phyloP scores from a whole-genome alignment of 2,797 vertebrate species.

The Syndactyla subalaris region DNA sequence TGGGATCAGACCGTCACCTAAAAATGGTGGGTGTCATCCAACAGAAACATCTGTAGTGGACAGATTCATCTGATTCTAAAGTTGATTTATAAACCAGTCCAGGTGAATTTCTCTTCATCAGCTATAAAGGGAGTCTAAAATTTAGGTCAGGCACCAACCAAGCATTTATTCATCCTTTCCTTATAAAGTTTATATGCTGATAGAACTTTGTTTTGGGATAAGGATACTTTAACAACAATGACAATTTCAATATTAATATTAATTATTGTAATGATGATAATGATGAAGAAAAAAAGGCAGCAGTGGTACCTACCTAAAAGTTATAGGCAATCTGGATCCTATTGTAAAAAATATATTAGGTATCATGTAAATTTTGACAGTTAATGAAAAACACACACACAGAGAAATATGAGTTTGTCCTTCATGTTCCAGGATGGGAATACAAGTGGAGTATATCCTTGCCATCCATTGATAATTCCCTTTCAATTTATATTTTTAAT shows the following conservation, averaged over 20 bases:
- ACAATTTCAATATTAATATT: neutral
- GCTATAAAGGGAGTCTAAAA: neutral
- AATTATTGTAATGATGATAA: neutral
- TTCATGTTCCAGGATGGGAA: neutral
- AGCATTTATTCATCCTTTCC: neutral
- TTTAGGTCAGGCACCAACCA: neutral
- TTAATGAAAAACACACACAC: neutral
- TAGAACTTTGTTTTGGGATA: neutral
- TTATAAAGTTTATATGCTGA: neutral
- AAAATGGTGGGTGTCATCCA: fast-evolving
- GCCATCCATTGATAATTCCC: neutral
- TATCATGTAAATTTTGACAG: neutral
- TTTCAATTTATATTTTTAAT: neutral
- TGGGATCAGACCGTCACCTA: neutral
- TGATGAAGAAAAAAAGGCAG: neutral
- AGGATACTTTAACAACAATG: neutral
- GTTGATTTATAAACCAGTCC: neutral
- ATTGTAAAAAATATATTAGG: neutral
- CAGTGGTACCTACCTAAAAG: neutral
- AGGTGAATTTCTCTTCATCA: neutral
- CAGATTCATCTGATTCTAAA: neutral
- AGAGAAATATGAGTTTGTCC: neutral
- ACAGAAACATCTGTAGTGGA: neutral
- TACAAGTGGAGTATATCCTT: neutral
- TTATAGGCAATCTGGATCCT: neutral